Conservation (phyloP, 2,797 vertebrate species). For the Lagorchestes hirsutus region DNA sequence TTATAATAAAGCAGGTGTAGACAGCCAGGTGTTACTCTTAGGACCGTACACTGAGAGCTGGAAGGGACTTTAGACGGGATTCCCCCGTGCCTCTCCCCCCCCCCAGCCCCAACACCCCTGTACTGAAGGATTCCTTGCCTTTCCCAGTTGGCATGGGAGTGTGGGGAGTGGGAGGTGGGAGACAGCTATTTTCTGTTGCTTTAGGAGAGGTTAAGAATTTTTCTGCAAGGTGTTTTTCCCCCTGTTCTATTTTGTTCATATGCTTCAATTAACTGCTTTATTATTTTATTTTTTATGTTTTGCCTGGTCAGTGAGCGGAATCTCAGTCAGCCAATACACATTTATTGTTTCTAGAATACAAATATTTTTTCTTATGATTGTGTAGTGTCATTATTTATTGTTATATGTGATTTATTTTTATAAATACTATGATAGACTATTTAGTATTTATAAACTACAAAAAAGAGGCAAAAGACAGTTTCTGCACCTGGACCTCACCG, state of each 20-base stretch:
- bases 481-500: background rate
- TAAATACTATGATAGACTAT: background rate
- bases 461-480: background rate
- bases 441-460: background rate
- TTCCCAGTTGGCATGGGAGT: background rate
- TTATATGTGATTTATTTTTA: background rate
- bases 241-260: background rate
- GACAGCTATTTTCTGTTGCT: background rate
- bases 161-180: background rate
- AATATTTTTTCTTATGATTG: background rate
- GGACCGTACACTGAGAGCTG: background rate
- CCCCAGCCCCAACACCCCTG: too few species aligned
- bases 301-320: background rate
- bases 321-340: background rate
- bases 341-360: background rate
- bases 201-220: background rate
- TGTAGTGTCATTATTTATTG: background rate
- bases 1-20: background rate
- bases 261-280: background rate
- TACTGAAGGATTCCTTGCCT: background rate
- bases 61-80: background rate
- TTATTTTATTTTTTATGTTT: background rate
- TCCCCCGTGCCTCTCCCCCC: background rate
- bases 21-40: background rate
- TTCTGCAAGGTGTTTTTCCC: background rate